Evolutionary conservation across 2,113 vertebrate genomes (phyloP), one percentile per base, ranked within the genome.

Genomic region (Sitta europaea): DNA sequence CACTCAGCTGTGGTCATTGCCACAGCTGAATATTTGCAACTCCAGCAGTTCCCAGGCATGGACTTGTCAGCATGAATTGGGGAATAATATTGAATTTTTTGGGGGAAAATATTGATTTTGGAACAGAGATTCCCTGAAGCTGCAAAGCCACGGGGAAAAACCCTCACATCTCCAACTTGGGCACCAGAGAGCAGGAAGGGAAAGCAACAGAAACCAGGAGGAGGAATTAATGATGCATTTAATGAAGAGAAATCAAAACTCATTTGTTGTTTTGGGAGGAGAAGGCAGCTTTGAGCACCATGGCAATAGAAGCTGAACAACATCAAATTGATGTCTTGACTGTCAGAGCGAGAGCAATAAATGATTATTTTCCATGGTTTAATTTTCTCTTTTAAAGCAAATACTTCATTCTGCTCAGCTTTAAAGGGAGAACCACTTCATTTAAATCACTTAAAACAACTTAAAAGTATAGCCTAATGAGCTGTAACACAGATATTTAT

Each of bases 401-500:
- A 96, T 72, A 50, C 38, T 84, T 81, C 20, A 33, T 90, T 93
- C 86, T 94, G 33, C 90, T 96, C 77, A 58, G 40, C 57, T 93
- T 96, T 91, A 96, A 96, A 95, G 65, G 72, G 65, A 66, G 90
- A 96, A 82, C 58, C 89, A 55, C 83, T 85, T 73, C 88, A 92
- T 88, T 96, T 96, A 78, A 97, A 97, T 73, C 88, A 92, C 87
- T 96, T 96, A 78, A 97, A 97, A 86, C 88, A 40, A 50, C 63
- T 70, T 78, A 6, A 89, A 95, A 86, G 94, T 81, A 86, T 92
- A 90, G 87, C 83, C 79, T 97, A 97, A 95, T 96, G 94, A 93
- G 67, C 89, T 54, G 54, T 24, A 93, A 57, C 62, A 59, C 25
- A 94, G 86, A 86, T 85, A 79, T 92, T 87, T 95, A 88, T 29